A percentile compares a stretch with the other conserved stretches of the same genome.
phyloP scores from a whole-genome alignment of 2,113 vertebrate genomes.

The Aviceda subcristata region DNA sequence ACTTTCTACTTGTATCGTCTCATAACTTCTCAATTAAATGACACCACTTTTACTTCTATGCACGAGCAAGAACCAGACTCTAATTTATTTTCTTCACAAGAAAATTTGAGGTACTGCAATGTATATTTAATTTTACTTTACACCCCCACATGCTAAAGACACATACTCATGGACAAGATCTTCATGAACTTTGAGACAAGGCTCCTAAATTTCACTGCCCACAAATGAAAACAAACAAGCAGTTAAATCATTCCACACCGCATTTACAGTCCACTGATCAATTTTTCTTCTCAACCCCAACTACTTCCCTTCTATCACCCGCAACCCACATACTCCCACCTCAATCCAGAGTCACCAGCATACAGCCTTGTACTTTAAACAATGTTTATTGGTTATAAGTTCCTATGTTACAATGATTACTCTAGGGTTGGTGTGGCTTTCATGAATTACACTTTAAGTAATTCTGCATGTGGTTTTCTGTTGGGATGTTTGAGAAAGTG shows the following conservation, averaged over 20 bases:
- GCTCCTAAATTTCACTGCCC: background rate
- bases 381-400: background rate
- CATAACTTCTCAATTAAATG: background rate
- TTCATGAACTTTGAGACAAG: background rate
- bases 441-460: background rate
- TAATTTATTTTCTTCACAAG: background rate
- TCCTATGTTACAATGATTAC: background rate
- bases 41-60: background rate
- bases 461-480: conserved; percentile 7
- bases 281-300: background rate
- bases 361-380: background rate
- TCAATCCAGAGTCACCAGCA: background rate
- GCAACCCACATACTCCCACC: background rate
- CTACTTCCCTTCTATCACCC: background rate
- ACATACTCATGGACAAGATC: background rate
- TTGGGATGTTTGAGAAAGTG: background rate
- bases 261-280: background rate
- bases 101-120: background rate
- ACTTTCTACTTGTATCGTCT: background rate
- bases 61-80: background rate
- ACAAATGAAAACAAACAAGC: conserved; percentile 1
- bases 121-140: background rate
- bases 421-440: background rate
- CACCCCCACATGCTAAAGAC: background rate
- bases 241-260: background rate